Conservation (phyloP, 2,888 invertebrate genomes). For the Zelleria hepariella region DNA sequence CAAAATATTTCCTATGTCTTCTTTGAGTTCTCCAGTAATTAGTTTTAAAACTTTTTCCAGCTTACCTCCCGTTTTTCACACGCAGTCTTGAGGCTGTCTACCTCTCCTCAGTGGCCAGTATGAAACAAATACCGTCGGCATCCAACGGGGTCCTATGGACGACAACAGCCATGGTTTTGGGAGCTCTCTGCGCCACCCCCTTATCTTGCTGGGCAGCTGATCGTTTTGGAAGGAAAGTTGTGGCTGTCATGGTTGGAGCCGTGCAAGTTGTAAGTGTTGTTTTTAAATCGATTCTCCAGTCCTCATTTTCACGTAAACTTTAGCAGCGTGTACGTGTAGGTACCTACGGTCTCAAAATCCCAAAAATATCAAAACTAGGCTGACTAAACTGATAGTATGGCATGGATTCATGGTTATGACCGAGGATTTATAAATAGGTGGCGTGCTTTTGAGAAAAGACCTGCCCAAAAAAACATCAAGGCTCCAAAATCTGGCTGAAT, state of each 20-base stretch:
- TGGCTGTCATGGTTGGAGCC: slow-evolving; percentile 40
- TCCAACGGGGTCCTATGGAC: slow-evolving; percentile 37
- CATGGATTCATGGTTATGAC: too few relatives aligned
- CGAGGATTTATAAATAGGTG: too few relatives aligned
- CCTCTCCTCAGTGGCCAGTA: slow-evolving; percentile 36
- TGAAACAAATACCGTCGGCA: slow-evolving; percentile 31
- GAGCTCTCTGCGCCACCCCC: slow-evolving; percentile 30
- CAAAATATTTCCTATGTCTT: not conserved
- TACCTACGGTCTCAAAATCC: too few relatives aligned
- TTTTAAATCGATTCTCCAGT: not conserved
- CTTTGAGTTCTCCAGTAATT: not conserved
- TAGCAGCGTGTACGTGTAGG: too few relatives aligned
- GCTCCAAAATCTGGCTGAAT: too few relatives aligned
- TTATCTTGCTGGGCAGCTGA: slow-evolving; percentile 34
- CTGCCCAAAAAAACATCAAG: too few relatives aligned
- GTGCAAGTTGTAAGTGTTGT: slow-evolving; percentile 47
- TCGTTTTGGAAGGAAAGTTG: slow-evolving; percentile 37
- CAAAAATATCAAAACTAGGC: too few relatives aligned
- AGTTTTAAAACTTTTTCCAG: not conserved
- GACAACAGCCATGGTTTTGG: slow-evolving; percentile 34
- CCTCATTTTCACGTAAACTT: too few relatives aligned
- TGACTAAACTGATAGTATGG: too few relatives aligned
- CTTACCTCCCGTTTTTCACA: slow-evolving; percentile 43
- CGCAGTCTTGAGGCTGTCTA: slow-evolving; percentile 44
- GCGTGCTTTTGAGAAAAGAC: too few relatives aligned